Evolutionary conservation across 2,113 vertebrate species (phyloP).

Genomic region (Tringa solitaria): DNA sequence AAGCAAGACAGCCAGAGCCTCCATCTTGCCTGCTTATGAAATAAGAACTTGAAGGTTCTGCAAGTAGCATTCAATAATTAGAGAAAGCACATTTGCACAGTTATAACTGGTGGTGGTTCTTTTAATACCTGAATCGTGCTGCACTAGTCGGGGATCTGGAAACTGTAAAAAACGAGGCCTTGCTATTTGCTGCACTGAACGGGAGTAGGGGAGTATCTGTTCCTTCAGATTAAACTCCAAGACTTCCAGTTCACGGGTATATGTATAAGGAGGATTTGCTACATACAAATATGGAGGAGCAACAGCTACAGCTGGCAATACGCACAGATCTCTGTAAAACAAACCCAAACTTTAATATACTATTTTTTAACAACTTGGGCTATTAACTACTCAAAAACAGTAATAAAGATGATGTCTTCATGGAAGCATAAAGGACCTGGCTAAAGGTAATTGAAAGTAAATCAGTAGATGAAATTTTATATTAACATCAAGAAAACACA

Average conservation of each 20-base stretch:
- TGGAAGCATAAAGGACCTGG: neutral
- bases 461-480: neutral
- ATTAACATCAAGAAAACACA: neutral
- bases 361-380: neutral
- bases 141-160: constrained; percentile 79
- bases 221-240: constrained; percentile 64
- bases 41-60: neutral
- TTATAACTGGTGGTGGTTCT: neutral
- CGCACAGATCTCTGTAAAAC: constrained; percentile 72
- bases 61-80: neutral
- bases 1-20: constrained; percentile 81
- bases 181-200: constrained; percentile 67
- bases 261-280: constrained; percentile 70
- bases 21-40: neutral
- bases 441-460: neutral
- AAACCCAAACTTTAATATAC: neutral
- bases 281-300: constrained; percentile 72
- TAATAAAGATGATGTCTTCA: neutral
- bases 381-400: neutral
- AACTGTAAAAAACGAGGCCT: constrained; percentile 68
- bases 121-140: constrained; percentile 82
- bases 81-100: neutral
- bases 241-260: constrained; percentile 67
- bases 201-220: constrained; percentile 59
- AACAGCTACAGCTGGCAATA: constrained; percentile 81